Evolutionary conservation across 37 sponge, comb jelly and placozoan genomes (phyloP).

Genomic region (Ephydatia muelleri): DNA sequence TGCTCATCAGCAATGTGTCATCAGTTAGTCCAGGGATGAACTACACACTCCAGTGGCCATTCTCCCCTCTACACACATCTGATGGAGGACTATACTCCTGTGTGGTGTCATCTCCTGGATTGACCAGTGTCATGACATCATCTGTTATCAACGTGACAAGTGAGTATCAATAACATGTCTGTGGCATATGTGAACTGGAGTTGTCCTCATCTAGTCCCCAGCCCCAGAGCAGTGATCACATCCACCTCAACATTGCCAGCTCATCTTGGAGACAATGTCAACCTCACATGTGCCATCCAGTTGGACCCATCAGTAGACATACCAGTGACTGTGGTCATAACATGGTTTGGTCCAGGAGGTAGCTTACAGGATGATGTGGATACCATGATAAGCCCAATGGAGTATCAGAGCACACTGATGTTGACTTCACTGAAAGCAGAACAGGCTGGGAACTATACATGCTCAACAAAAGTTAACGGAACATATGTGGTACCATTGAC

Average conservation of each 20-base stretch:
- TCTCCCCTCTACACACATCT: constrained; percentile 29
- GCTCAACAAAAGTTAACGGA: too few relatives aligned
- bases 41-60: constrained; percentile 4
- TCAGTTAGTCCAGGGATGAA: not conserved
- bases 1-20: constrained; percentile 1
- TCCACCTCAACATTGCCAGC: not conserved
- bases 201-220: not conserved
- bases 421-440: not conserved
- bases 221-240: not conserved
- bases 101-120: not conserved
- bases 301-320: not conserved
- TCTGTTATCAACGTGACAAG: constrained; percentile 11
- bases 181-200: not conserved
- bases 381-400: not conserved
- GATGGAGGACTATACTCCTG: constrained; percentile 49
- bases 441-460: too few relatives aligned
- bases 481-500: too few relatives aligned
- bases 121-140: not conserved
- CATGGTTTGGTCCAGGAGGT: not conserved
- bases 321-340: not conserved
- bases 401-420: not conserved
- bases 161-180: constrained; percentile 4
- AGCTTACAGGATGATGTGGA: not conserved
- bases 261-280: not conserved
- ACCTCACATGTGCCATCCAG: not conserved